Conservation (phyloP, 1,140 invertebrate genomes). For the Homalodisca vitripennis region DNA sequence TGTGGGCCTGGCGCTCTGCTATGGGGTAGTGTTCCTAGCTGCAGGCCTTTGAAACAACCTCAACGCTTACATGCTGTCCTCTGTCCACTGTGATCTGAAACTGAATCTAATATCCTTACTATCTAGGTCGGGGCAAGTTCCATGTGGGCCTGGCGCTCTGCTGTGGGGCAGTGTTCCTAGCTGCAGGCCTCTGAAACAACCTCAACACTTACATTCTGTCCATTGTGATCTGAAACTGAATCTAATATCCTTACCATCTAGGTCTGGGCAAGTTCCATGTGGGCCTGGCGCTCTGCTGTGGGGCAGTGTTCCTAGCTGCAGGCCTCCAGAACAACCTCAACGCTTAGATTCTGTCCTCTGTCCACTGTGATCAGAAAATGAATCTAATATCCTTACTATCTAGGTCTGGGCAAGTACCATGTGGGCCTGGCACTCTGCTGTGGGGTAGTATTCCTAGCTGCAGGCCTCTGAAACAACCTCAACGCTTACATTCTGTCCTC, state of each 20-base stretch:
- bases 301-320: constrained; percentile 51
- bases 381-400: too few relatives aligned
- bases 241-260: too few relatives aligned
- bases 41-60: constrained; percentile 60
- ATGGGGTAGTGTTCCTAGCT: constrained; percentile 51
- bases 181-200: constrained; percentile 59
- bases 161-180: constrained; percentile 49
- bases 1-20: constrained; percentile 46
- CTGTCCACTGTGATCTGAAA: too few relatives aligned
- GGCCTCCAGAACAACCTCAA: constrained; percentile 61
- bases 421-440: constrained; percentile 45
- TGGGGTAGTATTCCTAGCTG: constrained; percentile 52
- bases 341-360: constrained; percentile 57
- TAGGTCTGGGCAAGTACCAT: constrained; percentile 53
- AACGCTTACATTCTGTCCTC: constrained; percentile 59
- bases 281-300: constrained; percentile 45
- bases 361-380: constrained; percentile 55
- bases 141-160: constrained; percentile 48
- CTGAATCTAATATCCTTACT: too few relatives aligned
- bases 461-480: constrained; percentile 59
- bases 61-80: too few relatives aligned
- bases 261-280: constrained; percentile 52
- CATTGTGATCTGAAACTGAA: constrained; percentile 55
- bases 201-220: constrained; percentile 59
- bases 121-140: constrained; percentile 53